Percentiles rank a stretch among this genome's conserved stretches.
Conservation (phyloP, 2,888 invertebrate genomes). For the Vandiemenella viatica region DNA sequence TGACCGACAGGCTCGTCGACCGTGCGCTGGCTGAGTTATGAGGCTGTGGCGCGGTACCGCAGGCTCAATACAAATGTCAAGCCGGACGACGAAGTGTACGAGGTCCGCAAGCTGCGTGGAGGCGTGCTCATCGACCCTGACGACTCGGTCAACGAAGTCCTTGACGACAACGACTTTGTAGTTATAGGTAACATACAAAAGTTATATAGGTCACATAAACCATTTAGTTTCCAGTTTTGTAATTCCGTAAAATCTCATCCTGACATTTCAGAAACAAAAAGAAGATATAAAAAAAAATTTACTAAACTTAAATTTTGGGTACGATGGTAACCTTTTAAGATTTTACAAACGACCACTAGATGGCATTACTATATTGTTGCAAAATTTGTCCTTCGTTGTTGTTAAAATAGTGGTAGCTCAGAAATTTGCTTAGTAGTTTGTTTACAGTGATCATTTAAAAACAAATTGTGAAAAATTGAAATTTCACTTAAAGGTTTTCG, state of each 20-base stretch:
- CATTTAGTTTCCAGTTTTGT: not conserved
- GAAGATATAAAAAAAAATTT: not conserved
- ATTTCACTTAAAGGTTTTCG: too few relatives aligned
- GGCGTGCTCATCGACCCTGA: conserved; percentile 41
- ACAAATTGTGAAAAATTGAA: too few relatives aligned
- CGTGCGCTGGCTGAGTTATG: conserved; percentile 37
- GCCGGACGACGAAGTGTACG: conserved; percentile 25
- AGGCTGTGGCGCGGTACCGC: conserved; percentile 32
- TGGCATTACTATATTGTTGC: too few relatives aligned
- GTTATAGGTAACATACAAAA: conserved; percentile 33
- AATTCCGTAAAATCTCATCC: not conserved
- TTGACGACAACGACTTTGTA: conserved; percentile 45
- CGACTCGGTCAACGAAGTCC: conserved; percentile 35
- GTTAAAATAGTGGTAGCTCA: too few relatives aligned
- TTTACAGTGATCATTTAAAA: too few relatives aligned
- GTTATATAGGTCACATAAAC: not conserved
- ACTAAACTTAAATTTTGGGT: not conserved
- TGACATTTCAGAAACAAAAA: too few relatives aligned
- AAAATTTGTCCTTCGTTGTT: too few relatives aligned
- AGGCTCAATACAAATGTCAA: conserved; percentile 24
- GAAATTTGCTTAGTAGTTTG: too few relatives aligned
- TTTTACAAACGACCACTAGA: too few relatives aligned
- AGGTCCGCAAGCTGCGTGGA: conserved; percentile 40
- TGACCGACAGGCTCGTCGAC: conserved; percentile 27
- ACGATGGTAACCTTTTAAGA: not conserved